Conservation (phyloP, 2,797 vertebrate genomes). For the Acridotheres tristis region DNA sequence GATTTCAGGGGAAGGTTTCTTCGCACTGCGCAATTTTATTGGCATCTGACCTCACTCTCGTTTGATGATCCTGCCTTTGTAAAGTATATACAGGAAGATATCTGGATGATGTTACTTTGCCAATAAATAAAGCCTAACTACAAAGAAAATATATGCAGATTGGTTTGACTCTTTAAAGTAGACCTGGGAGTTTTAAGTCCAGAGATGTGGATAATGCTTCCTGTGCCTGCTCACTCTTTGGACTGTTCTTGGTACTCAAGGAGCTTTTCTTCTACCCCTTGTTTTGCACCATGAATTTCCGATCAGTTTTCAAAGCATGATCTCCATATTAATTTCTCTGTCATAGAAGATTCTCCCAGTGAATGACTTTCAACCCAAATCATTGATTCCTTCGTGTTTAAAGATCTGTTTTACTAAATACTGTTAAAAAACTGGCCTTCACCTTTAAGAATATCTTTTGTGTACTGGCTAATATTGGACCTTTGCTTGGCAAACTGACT, state of each 20-base stretch:
- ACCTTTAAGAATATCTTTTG: background rate
- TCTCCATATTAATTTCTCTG: background rate
- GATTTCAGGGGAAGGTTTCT: background rate
- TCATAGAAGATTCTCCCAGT: background rate
- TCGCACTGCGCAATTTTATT: fast-evolving
- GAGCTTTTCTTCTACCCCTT: background rate
- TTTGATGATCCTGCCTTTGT: background rate
- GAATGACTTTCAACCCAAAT: background rate
- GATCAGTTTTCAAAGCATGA: background rate
- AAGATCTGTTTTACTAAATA: background rate
- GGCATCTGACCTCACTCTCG: background rate
- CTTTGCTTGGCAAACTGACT: background rate
- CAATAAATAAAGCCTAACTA: background rate
- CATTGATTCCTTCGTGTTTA: background rate
- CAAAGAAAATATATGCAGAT: background rate
- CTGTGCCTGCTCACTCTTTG: background rate
- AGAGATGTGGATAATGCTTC: background rate
- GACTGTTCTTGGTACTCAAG: background rate
- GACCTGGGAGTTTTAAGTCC: background rate
- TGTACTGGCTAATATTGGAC: background rate
- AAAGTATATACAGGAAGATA: background rate
- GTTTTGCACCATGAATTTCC: background rate
- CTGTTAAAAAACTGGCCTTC: fast-evolving
- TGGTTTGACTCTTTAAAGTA: background rate
- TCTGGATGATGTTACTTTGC: background rate